Conservation (phyloP, 2,113 vertebrate species). For the Charina bottae region DNA sequence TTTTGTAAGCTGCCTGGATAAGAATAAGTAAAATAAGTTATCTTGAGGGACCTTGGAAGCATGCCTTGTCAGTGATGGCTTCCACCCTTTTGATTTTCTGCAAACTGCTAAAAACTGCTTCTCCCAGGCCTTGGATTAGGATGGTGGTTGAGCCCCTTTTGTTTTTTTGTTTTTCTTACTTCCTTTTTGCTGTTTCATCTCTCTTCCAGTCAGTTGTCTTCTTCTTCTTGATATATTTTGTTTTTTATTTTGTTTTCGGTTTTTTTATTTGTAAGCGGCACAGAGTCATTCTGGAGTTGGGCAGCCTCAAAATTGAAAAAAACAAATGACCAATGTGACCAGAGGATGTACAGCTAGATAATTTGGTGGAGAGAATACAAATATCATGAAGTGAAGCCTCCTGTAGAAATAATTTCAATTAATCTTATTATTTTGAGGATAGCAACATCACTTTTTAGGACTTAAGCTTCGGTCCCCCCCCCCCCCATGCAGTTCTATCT, state of each 20-base stretch:
- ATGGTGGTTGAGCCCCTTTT: background rate
- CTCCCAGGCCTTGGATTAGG: background rate
- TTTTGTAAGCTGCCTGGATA: background rate
- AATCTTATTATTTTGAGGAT: conserved; percentile 31
- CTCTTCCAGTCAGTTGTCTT: background rate
- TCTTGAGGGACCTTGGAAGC: background rate
- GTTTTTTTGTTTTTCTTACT: background rate
- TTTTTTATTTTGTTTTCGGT: background rate
- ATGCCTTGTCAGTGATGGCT: background rate
- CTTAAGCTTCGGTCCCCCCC: background rate
- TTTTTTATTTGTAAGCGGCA: background rate
- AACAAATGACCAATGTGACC: background rate
- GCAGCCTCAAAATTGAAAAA: background rate
- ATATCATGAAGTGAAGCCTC: conserved; percentile 8
- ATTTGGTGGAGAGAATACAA: background rate
- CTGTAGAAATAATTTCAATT: conserved; percentile 23
- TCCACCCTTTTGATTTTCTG: background rate
- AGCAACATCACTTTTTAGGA: conserved; percentile 6
- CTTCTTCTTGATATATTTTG: background rate
- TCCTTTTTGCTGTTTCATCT: background rate
- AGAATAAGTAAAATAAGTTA: background rate
- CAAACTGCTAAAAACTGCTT: background rate
- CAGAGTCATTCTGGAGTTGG: background rate
- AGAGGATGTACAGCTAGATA: background rate
- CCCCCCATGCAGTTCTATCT: conserved; percentile 26